A percentile compares a stretch with the other conserved stretches of the same genome.
Conservation (phyloP, 2,113 vertebrate species). For the Clarias macrocephalus region DNA sequence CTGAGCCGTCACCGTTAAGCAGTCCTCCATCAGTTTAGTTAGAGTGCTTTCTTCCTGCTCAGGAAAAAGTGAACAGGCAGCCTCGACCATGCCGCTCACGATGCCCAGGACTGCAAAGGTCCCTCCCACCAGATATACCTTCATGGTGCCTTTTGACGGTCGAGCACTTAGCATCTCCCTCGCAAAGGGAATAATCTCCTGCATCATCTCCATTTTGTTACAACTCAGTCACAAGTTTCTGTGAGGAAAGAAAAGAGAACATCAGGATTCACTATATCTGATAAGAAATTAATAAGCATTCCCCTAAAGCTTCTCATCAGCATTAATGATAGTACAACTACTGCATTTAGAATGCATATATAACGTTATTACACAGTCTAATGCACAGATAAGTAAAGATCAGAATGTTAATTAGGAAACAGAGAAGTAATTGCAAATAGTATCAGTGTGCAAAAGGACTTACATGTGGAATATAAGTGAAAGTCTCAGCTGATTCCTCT, state of each 20-base stretch:
- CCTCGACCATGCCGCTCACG: constrained; percentile 81
- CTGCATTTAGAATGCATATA: not conserved
- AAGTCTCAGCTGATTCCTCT: constrained; percentile 16
- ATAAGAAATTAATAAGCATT: not conserved
- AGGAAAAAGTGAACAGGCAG: constrained; percentile 76
- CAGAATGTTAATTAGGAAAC: not conserved
- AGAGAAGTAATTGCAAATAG: not conserved
- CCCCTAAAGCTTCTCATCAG: not conserved
- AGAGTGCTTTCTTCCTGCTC: constrained; percentile 61
- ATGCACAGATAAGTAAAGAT: not conserved
- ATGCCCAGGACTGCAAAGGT: constrained; percentile 80
- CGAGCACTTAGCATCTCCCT: constrained; percentile 82
- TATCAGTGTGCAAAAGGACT: constrained; percentile 51
- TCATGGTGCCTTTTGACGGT: constrained; percentile 74
- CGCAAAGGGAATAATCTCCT: constrained; percentile 84
- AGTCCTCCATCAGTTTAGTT: constrained; percentile 24
- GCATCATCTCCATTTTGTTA: constrained; percentile 77
- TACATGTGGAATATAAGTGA: constrained; percentile 44
- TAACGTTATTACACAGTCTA: not conserved
- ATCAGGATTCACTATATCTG: not conserved
- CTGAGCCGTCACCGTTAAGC: constrained; percentile 35
- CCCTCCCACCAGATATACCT: constrained; percentile 86
- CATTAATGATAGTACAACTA: not conserved
- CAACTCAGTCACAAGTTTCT: constrained; percentile 26
- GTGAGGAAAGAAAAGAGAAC: constrained; percentile 11